Evolutionary conservation across 2,888 invertebrate species (phyloP), one percentile per base, ranked within the genome.

Genomic region (Zaprionus bogoriensis): DNA sequence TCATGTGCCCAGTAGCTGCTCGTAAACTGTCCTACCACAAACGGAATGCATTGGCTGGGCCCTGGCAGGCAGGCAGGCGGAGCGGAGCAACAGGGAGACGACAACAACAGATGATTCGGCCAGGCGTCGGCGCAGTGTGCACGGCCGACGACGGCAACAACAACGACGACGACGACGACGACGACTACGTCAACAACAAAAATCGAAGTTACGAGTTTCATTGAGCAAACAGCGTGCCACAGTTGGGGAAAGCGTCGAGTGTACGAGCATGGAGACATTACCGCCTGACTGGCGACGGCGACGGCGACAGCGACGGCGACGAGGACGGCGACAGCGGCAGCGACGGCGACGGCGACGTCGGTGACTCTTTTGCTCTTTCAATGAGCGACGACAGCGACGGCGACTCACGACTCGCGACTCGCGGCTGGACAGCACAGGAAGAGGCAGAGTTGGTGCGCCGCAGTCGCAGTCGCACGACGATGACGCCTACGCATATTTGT

Each of bases 401-500:
- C 51, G 27, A 47, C 25, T 41, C 42, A 51, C 52, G 44, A n/a
- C n/a, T n/a, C n/a, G n/a, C n/a, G n/a, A n/a, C n/a, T n/a, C n/a
- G n/a, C n/a, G n/a, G n/a, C 17, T 36, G 32, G 32, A 36, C 32
- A 36, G 17, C 41, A 57, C 45, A 48, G 36, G 44, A 30, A 10
- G 23, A 2, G 32, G 1, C 41, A 36, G 52, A 61, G 89, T 89
- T 88, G 90, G 89, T 90, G 89, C 89, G 90, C 89, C 90, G 66
- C 67, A 88, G 57, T 36, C 82, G 83, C 73, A 87, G 45, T 28
- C 80, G 79, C 68, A 81, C 69, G 79, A 90, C 87, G 88, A 89
- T 89, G 90, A 90, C 91, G 88, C 91, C 91, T 90, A 91, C 91
- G 91, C 89, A 88, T 66, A 76, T 85, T 79, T 89, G 91, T 91